These are phyloP conservation scores for Phrynocephalus forsythii DNA, from an alignment of 2,797 vertebrate species.

Conservation along the genomic window DNA sequence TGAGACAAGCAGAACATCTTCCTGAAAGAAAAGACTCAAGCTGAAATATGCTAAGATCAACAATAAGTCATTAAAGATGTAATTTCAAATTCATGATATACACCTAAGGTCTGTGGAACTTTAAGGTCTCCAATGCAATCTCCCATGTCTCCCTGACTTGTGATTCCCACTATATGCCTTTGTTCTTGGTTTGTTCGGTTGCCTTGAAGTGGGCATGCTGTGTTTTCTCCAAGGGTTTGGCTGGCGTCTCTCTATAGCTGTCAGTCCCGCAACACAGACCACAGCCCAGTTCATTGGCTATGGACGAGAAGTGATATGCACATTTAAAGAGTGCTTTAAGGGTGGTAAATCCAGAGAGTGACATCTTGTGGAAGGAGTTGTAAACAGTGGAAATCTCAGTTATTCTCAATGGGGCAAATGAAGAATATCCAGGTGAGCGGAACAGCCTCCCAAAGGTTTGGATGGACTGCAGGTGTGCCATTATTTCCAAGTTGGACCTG, in stretches of 20 bases:
- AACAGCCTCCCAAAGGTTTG: not conserved
- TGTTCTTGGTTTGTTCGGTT: not conserved
- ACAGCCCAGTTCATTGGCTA: not conserved
- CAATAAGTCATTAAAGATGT: not conserved
- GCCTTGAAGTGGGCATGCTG: no score
- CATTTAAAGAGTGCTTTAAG: no score
- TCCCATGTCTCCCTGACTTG: not conserved
- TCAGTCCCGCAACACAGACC: not conserved
- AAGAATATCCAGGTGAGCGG: not conserved
- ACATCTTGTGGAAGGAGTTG: not conserved
- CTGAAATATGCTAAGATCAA: constrained; percentile 19
- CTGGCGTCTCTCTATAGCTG: not conserved
- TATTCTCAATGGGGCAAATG: not conserved
- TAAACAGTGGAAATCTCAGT: not conserved
- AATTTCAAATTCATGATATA: not conserved
- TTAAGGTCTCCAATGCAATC: not conserved
- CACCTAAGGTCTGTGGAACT: not conserved
- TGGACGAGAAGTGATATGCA: not conserved
- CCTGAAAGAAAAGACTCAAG: constrained; percentile 67
- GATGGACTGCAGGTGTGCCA: not conserved
- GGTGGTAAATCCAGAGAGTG: no score
- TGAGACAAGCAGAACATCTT: constrained; percentile 71
- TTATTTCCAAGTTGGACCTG: not conserved
- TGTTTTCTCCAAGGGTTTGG: no score
- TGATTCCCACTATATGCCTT: not conserved